Conservation (phyloP, 2,797 vertebrate genomes). For the Miichthys miiuy region DNA sequence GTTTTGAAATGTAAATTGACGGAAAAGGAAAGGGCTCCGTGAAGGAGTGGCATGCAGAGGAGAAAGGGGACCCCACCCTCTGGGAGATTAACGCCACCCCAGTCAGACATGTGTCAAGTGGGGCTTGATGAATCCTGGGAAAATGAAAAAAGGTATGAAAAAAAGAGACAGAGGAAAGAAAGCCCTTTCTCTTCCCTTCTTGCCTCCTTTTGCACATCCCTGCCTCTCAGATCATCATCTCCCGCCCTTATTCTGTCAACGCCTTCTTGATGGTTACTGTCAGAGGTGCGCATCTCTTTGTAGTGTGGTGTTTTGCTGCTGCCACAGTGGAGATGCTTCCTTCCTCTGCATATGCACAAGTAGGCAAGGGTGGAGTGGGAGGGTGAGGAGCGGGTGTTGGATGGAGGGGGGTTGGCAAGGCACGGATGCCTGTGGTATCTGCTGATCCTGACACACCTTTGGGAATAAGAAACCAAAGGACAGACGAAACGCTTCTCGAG, state of each 20-base stretch:
- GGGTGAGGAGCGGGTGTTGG: slow-evolving; percentile 40
- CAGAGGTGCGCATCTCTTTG: slow-evolving; percentile 87
- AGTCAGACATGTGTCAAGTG: slow-evolving; percentile 87
- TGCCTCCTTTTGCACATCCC: slow-evolving; percentile 82
- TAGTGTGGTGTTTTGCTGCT: slow-evolving; percentile 82
- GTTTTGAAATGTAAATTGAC: slow-evolving; percentile 88
- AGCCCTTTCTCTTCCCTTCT: slow-evolving; percentile 80
- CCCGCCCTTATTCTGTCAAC: slow-evolving; percentile 90
- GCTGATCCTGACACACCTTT: slow-evolving; percentile 80
- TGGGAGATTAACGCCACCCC: slow-evolving; percentile 83
- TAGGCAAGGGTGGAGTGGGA: slow-evolving; percentile 67
- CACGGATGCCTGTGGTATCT: slow-evolving; percentile 67
- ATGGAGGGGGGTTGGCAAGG: slow-evolving; percentile 32
- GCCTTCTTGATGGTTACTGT: slow-evolving; percentile 87
- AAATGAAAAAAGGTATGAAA: slow-evolving; percentile 71
- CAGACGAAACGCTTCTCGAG: slow-evolving; percentile 56
- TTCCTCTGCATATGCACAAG: slow-evolving; percentile 89
- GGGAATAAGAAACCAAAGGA: slow-evolving; percentile 78
- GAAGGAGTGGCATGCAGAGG: slow-evolving; percentile 75
- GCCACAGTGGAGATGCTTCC: slow-evolving; percentile 77
- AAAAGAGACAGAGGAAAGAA: slow-evolving; percentile 75
- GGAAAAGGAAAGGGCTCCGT: slow-evolving; percentile 69
- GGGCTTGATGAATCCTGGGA: slow-evolving; percentile 85
- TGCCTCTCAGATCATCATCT: slow-evolving; percentile 88
- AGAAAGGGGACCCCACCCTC: slow-evolving; percentile 82